Conservation (phyloP, 2,888 invertebrate genomes). For the Tenthredo distinguenda region DNA sequence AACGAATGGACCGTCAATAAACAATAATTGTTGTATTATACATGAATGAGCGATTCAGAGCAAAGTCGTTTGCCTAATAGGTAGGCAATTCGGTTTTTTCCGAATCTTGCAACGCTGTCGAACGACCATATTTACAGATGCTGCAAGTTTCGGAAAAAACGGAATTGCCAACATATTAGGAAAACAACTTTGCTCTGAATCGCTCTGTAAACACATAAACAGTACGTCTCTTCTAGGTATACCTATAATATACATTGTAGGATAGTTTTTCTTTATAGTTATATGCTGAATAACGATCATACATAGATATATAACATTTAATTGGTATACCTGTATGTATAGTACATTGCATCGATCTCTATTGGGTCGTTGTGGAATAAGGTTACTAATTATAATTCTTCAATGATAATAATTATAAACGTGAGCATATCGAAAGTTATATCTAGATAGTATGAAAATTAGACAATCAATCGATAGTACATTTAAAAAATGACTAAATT, state of each 20-base stretch:
- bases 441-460: conserved; percentile 4
- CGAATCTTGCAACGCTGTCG: too few species aligned
- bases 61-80: too few species aligned
- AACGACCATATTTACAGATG: too few species aligned
- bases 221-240: not conserved
- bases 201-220: not conserved
- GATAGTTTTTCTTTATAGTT: not conserved
- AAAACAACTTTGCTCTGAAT: too few species aligned
- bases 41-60: not conserved
- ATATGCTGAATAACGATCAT: not conserved
- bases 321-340: not conserved
- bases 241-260: not conserved
- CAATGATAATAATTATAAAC: not conserved
- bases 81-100: too few species aligned
- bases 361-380: not conserved
- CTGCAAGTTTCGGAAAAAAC: too few species aligned
- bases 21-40: not conserved
- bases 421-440: not conserved
- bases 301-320: not conserved
- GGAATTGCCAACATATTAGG: too few species aligned
- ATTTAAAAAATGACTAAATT: not conserved
- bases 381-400: not conserved
- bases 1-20: conserved; percentile 5
- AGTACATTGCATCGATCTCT: not conserved
- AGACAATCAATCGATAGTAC: not conserved